Evolutionary conservation across 2,888 invertebrate genomes (phyloP).

Genomic region (Ischnus inquisitorius): DNA sequence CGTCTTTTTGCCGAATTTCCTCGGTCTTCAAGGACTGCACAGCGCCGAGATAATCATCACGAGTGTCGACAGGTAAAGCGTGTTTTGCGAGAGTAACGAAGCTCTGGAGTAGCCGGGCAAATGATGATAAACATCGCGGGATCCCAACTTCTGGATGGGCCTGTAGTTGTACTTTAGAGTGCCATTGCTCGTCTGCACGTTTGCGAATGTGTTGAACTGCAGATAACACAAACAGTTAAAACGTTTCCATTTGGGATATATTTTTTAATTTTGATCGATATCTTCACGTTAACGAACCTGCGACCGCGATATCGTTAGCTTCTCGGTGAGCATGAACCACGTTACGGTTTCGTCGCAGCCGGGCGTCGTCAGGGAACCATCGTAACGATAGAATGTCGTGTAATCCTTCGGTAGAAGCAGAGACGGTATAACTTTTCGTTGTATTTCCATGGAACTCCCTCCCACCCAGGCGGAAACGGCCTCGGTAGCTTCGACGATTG

Average conservation of each 20-base stretch:
- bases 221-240: background rate
- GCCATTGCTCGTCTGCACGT: conserved; percentile 72
- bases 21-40: conserved; percentile 28
- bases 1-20: background rate
- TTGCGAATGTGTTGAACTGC: conserved; percentile 76
- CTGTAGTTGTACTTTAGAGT: conserved; percentile 84
- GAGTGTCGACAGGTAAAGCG: conserved; percentile 33
- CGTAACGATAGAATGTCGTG: conserved; percentile 88
- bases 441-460: conserved; percentile 62
- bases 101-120: conserved; percentile 74
- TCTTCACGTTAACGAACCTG: conserved; percentile 82
- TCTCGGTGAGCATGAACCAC: conserved; percentile 89
- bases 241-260: background rate
- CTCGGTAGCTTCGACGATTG: conserved; percentile 75
- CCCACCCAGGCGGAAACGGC: conserved; percentile 75
- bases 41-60: conserved; percentile 38
- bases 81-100: conserved; percentile 17
- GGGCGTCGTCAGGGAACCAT: conserved; percentile 92
- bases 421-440: conserved; percentile 79
- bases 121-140: conserved; percentile 76
- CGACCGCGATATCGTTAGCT: conserved; percentile 86
- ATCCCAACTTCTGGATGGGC: conserved; percentile 82
- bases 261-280: background rate
- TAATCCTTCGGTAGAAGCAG: conserved; percentile 87
- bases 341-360: conserved; percentile 91